These are phyloP conservation scores for Aotus griseimembra DNA, from an alignment of 2,797 vertebrate species.

Conservation along the genomic window DNA sequence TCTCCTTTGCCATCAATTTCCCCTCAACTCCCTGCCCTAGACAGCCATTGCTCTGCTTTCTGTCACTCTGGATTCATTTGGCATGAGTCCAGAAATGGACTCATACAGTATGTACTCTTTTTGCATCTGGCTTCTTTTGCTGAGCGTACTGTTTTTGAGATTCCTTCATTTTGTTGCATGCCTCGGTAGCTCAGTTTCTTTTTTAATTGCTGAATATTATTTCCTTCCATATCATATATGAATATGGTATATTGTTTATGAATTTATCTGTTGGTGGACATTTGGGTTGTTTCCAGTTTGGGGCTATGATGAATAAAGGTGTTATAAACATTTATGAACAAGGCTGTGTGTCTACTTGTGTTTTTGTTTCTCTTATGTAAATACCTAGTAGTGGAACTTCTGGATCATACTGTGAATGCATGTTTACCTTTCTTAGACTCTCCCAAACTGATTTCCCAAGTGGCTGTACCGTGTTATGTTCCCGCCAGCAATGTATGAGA, in stretches of 20 bases:
- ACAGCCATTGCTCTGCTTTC: not conserved
- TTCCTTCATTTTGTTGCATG: not conserved
- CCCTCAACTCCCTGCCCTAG: not conserved
- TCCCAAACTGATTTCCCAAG: not conserved
- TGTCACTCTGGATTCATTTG: not conserved
- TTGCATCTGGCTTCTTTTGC: not conserved
- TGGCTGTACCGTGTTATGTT: not conserved
- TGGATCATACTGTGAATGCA: not conserved
- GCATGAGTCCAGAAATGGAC: not conserved
- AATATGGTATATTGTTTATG: not conserved
- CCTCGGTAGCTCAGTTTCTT: not conserved
- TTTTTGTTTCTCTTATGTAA: slow-evolving; percentile 9
- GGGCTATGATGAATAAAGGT: not conserved
- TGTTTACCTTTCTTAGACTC: slow-evolving; percentile 7
- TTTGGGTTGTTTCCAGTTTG: not conserved
- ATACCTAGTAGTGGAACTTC: not conserved
- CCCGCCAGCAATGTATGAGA: not conserved
- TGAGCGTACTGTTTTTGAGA: not conserved
- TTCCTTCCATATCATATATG: not conserved
- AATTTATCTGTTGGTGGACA: not conserved
- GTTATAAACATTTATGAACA: not conserved
- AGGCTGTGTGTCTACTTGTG: not conserved
- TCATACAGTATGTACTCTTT: not conserved
- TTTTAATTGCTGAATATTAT: not conserved
- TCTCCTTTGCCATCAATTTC: not conserved